Evolutionary conservation across 2,888 invertebrate species (phyloP).

Genomic region (Dryadula phaetusa): DNA sequence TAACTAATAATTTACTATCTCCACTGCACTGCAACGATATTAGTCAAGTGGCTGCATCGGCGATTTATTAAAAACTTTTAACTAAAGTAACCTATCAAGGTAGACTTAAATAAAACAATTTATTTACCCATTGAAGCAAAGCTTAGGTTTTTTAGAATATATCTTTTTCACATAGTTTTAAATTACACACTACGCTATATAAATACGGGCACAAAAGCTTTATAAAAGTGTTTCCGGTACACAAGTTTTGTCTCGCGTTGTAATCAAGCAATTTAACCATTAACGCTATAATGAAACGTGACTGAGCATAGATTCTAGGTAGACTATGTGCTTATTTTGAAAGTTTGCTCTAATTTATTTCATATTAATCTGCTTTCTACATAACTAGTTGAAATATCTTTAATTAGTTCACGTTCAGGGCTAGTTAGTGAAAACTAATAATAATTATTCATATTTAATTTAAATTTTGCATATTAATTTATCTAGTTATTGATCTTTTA

Average conservation of each 20-base stretch:
- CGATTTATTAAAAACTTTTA: not conserved
- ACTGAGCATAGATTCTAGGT: not conserved
- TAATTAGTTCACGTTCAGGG: no score
- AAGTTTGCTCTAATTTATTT: not conserved
- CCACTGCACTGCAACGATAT: not conserved
- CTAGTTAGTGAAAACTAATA: no score
- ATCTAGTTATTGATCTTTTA: no score
- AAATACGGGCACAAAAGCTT: not conserved
- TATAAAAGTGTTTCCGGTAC: not conserved
- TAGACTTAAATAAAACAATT: not conserved
- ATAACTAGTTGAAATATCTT: no score
- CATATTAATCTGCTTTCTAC: not conserved
- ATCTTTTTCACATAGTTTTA: not conserved
- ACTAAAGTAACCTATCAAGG: not conserved
- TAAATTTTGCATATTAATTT: no score
- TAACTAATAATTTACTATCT: not conserved
- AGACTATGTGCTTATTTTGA: not conserved
- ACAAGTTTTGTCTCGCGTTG: not conserved
- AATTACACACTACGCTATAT: not conserved
- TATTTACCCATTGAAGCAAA: not conserved
- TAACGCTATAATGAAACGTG: conserved; percentile 10
- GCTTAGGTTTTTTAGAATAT: not conserved
- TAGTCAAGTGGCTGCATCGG: not conserved
- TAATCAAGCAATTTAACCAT: conserved; percentile 13
- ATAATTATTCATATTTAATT: no score